Evolutionary conservation across 37 sponge, comb jelly and placozoan species (phyloP).

Genomic region (Cliona cf. orientalis): DNA sequence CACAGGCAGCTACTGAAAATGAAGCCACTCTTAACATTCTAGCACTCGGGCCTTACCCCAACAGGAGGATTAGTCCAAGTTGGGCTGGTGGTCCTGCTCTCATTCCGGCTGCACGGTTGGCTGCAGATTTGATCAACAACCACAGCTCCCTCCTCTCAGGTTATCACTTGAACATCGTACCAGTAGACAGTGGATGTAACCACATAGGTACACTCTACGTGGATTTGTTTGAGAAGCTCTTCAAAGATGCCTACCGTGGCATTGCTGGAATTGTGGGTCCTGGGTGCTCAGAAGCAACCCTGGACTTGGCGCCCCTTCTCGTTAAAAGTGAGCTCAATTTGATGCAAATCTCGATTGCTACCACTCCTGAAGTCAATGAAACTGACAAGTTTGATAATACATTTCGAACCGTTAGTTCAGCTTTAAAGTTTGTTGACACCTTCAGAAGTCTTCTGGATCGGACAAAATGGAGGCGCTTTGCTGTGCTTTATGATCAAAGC

Average conservation of each 20-base stretch:
- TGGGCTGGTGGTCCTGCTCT: conserved; percentile 6
- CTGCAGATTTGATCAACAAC: conserved; percentile 19
- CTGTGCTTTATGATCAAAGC: background rate
- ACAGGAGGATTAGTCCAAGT: background rate
- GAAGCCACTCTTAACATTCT: too few species aligned
- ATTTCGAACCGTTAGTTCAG: conserved; percentile 15
- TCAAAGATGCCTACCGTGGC: background rate
- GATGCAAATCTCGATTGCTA: background rate
- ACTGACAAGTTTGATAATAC: background rate
- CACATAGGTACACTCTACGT: background rate
- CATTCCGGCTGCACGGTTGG: conserved; percentile 8
- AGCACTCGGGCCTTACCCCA: conserved; percentile 3
- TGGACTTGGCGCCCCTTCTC: background rate
- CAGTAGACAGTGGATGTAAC: conserved; percentile 19
- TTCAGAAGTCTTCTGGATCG: too few species aligned
- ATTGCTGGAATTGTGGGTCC: conserved; percentile 4
- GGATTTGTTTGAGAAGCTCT: background rate
- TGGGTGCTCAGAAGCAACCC: conserved; percentile 1
- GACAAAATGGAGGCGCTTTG: too few species aligned
- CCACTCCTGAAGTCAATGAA: background rate
- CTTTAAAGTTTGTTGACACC: background rate
- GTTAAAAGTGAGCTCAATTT: background rate
- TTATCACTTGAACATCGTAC: conserved; percentile 4
- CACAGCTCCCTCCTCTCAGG: background rate
- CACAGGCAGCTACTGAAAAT: too few species aligned